Base-by-base conservation (phyloP, 92 coral and sea anemone species). In the Pocillopora grandis region DNA sequence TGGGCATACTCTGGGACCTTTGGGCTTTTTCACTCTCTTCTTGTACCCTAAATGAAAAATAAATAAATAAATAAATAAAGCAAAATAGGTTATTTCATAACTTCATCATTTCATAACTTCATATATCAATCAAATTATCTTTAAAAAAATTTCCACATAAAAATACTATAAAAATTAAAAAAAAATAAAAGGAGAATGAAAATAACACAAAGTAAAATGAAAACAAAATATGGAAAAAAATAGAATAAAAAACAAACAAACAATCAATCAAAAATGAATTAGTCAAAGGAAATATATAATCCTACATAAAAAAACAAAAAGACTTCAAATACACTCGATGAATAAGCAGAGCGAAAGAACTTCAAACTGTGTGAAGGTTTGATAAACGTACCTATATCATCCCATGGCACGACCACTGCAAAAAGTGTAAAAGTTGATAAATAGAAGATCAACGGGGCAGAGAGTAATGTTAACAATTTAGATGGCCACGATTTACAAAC, bases 331-430 rank as follows among this genome's bases (percentile, higher is more conserved):
- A 23, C 18, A 14, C 52, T 18, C 55, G 42, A 19, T 5, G 62
- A 36, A n/a, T 63, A 66, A 65, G 49, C 9, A 12, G 42, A 35
- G 5, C 33, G 5, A 63, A 12, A 78, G 72, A 58, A 61, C 12
- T 58, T 10, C 19, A 42, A 3, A 21, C 17, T 7, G 66, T 11
- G 59, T 1, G 36, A 21, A 3, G n/a, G 21, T 0, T 36, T 35
- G 27, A 17, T 12, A 19, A 16, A 42, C 84, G 49, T 66, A 80
- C 82, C 82, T 63, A 62, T 4, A 1, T 64, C 82, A 6, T 78
- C 82, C 82, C 36, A 42, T 42, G 60, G 60, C 71, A 64, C 1
- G 5, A 59, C 10, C 66, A 14, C 79, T 76, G 42, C 19, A 55
- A 31, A 76, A 6, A 58, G 14, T 57, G 55, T 9, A 16, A 69